Conservation (phyloP, 2,888 invertebrate genomes). For the Dioctria linearis region DNA sequence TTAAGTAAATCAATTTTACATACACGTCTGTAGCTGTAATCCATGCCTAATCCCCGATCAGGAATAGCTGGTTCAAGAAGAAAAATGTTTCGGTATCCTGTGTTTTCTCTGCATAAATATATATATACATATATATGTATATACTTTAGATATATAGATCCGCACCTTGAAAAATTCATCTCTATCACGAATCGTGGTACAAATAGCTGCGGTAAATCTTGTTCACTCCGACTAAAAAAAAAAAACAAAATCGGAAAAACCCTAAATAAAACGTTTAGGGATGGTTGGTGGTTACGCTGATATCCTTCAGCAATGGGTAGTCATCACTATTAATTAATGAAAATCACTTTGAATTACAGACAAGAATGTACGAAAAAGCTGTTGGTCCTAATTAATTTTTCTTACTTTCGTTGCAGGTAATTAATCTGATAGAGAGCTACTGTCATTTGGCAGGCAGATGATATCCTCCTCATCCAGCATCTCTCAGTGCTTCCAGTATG, state of each 20-base stretch:
- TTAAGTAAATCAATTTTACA: conserved; percentile 45
- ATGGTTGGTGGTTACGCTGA: conserved; percentile 2
- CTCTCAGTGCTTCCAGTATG: neutral
- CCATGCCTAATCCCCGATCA: conserved; percentile 42
- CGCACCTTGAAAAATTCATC: conserved; percentile 45
- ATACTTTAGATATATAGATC: neutral
- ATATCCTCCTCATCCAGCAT: conserved; percentile 7
- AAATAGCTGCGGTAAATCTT: conserved; percentile 50
- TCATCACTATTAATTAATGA: conserved; percentile 52
- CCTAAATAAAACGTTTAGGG: conserved; percentile 23
- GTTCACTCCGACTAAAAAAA: conserved; percentile 8
- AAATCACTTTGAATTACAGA: conserved; percentile 51
- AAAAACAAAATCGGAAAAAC: neutral
- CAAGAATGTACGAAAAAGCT: conserved; percentile 36
- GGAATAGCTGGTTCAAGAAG: conserved; percentile 20
- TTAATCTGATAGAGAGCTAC: conserved; percentile 41
- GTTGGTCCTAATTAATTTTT: conserved; percentile 51
- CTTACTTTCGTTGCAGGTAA: conserved; percentile 52
- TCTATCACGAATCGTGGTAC: conserved; percentile 49
- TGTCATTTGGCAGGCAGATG: conserved; percentile 35
- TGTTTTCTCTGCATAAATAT: neutral
- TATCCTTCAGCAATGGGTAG: conserved; percentile 36
- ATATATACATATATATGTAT: too few relatives aligned
- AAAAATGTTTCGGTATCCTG: conserved; percentile 30
- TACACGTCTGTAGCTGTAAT: conserved; percentile 49